Evolutionary conservation across 2,113 vertebrate species (phyloP).

Genomic region (Columba janthina): DNA sequence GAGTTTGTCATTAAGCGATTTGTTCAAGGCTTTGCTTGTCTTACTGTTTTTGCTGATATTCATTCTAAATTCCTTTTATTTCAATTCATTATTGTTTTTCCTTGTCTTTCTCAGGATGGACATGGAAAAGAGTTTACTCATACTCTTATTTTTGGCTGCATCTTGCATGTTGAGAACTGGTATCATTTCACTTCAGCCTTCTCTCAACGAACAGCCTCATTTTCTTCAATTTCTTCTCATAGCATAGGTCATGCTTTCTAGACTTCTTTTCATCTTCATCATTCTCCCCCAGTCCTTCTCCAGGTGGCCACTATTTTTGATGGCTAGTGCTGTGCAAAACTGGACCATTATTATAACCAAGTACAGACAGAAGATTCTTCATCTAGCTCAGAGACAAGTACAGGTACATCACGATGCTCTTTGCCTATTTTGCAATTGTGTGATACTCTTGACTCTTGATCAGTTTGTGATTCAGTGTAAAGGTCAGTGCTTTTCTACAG

Average conservation of each 20-base stretch:
- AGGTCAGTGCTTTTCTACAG: background rate
- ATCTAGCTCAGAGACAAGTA: background rate
- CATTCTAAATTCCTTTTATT: background rate
- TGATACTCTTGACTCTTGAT: background rate
- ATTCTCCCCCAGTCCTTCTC: rapidly evolving
- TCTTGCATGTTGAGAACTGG: background rate
- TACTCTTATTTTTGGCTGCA: background rate
- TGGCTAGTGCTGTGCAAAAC: background rate
- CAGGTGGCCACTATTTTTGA: background rate
- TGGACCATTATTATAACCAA: background rate
- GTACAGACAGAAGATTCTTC: background rate
- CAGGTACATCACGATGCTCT: background rate
- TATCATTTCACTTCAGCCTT: background rate
- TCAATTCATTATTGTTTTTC: background rate
- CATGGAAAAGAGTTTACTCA: background rate
- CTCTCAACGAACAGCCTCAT: background rate
- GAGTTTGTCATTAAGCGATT: background rate
- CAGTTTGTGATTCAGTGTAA: background rate
- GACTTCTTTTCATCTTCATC: background rate
- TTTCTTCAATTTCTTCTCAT: background rate
- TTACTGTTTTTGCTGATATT: background rate
- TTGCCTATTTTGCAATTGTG: background rate
- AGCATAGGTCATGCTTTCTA: background rate
- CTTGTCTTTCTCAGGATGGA: background rate
- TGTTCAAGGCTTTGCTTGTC: background rate